Percentiles rank a stretch among this genome's conserved stretches.
These are phyloP conservation scores for Oscheius sp. DNA, from an alignment of 2,888 invertebrate species.

Conservation along the genomic window DNA sequence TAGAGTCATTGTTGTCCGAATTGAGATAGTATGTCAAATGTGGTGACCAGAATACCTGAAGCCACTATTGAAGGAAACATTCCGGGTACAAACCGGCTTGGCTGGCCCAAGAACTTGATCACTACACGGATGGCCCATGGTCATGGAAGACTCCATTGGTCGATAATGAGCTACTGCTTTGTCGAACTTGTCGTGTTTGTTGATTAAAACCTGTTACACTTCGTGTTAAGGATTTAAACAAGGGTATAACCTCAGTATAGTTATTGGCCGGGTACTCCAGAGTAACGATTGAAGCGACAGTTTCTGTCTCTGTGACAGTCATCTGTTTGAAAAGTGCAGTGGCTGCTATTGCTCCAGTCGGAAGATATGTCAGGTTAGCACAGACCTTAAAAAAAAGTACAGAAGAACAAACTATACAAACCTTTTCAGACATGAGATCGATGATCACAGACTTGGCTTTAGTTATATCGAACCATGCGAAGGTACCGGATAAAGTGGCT, in stretches of 20 bases:
- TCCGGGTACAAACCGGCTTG: constrained; percentile 1
- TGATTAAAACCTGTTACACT: constrained; percentile 54
- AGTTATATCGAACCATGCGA: constrained; percentile 57
- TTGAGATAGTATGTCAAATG: constrained; percentile 39
- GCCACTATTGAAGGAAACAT: not conserved
- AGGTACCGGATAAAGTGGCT: constrained; percentile 51
- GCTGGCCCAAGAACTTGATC: constrained; percentile 55
- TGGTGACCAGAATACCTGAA: constrained; percentile 42
- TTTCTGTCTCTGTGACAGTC: constrained; percentile 45
- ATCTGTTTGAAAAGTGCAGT: constrained; percentile 49
- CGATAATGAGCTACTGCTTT: constrained; percentile 49
- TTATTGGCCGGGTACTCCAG: constrained; percentile 63
- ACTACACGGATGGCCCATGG: constrained; percentile 57
- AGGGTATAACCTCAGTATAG: constrained; percentile 54
- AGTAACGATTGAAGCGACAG: constrained; percentile 58
- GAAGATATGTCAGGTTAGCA: constrained; percentile 57
- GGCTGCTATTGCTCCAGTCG: constrained; percentile 55
- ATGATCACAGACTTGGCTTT: constrained; percentile 53
- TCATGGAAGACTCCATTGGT: constrained; percentile 56
- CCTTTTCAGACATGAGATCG: constrained; percentile 59
- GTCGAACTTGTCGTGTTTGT: constrained; percentile 50
- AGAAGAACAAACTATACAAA: constrained; percentile 7
- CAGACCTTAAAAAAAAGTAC: constrained; percentile 41
- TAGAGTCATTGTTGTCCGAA: constrained; percentile 51
- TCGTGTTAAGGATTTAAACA: not conserved